Conservation (phyloP, 1,140 invertebrate species). For the Hylaeus volcanicus region DNA sequence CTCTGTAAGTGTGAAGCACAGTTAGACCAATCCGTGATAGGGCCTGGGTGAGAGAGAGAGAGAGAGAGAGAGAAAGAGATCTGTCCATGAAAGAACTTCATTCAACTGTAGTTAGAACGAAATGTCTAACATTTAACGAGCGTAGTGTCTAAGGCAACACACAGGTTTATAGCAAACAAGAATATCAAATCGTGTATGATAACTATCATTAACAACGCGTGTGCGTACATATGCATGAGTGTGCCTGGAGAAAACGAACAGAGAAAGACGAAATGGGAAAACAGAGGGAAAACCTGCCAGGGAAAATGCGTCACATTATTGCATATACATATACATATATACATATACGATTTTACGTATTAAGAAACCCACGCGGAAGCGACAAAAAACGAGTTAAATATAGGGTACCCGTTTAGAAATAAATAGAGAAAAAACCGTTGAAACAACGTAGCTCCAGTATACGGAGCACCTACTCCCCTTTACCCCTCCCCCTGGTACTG, state of each 20-base stretch:
- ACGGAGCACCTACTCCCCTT: constrained; percentile 17
- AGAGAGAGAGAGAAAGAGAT: constrained; percentile 25
- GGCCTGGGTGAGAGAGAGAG: no score
- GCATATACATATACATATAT: constrained; percentile 57
- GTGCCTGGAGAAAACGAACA: constrained; percentile 3
- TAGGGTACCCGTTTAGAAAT: constrained; percentile 47
- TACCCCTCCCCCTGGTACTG: constrained; percentile 11
- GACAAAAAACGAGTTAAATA: constrained; percentile 51
- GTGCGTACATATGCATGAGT: constrained; percentile 42
- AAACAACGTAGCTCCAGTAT: constrained; percentile 20
- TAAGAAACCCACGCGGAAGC: constrained; percentile 38
- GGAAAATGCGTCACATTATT: constrained; percentile 32
- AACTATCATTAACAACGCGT: constrained; percentile 41
- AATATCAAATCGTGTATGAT: constrained; percentile 64
- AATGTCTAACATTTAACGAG: constrained; percentile 46
- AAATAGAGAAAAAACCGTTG: constrained; percentile 45
- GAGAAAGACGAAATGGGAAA: not conserved
- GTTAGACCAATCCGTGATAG: no score
- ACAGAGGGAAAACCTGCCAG: not conserved
- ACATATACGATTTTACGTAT: constrained; percentile 54
- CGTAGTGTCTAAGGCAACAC: constrained; percentile 46
- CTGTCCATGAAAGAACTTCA: constrained; percentile 41
- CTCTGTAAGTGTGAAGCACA: no score
- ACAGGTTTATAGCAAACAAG: constrained; percentile 49
- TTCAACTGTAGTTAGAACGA: constrained; percentile 42